phyloP scores from a whole-genome alignment of 2,888 invertebrate species.

The Lumbricus terrestris region DNA sequence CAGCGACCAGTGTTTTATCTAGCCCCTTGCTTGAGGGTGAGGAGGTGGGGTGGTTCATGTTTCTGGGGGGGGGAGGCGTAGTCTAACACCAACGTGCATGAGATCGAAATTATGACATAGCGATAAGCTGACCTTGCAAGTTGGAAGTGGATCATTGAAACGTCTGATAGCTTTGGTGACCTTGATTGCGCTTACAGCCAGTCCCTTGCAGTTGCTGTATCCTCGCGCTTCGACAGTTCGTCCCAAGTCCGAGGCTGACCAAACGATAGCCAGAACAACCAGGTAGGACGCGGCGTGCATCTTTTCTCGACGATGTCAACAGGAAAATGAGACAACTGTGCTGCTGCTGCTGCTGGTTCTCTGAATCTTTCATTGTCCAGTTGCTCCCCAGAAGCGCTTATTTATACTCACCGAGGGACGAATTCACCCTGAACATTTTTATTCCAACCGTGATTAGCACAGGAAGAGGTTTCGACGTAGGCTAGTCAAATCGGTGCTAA shows the following conservation, averaged over 20 bases:
- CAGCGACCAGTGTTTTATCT: no score
- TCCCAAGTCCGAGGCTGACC: not conserved
- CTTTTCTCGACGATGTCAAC: not conserved
- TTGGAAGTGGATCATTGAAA: not conserved
- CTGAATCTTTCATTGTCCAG: not conserved
- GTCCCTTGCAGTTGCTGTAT: not conserved
- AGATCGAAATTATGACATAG: not conserved
- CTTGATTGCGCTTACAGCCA: not conserved
- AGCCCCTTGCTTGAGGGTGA: no score
- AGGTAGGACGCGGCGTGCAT: not conserved
- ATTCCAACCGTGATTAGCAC: not conserved
- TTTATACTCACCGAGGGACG: not conserved
- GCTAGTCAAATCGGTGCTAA: no score
- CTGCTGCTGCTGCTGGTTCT: not conserved
- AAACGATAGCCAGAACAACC: not conserved
- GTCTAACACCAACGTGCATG: not conserved
- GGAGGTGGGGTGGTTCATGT: no score
- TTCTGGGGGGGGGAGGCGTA: no score
- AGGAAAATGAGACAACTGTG: not conserved
- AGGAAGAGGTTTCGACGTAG: no score
- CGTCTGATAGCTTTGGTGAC: not conserved
- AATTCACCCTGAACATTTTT: not conserved
- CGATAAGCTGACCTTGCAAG: not conserved
- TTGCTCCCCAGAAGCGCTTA: not conserved
- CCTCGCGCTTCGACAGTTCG: not conserved